These are phyloP conservation scores for Ophioderma brevispina DNA, from an alignment of 35 echinoderm and acorn worm genomes.

Conservation along the genomic window DNA sequence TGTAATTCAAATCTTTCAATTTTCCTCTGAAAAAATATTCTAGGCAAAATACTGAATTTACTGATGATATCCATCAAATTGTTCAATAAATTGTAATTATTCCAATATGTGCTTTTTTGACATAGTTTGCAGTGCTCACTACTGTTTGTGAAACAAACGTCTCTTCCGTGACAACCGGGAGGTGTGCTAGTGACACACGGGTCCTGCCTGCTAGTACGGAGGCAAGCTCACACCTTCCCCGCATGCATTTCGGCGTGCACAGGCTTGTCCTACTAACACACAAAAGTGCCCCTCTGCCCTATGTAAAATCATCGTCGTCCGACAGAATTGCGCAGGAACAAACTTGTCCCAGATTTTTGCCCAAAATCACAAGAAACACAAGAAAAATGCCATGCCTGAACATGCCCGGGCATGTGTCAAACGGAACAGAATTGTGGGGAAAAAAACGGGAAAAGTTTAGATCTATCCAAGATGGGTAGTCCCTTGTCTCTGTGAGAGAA, in stretches of 20 bases:
- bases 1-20: no score
- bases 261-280: background rate
- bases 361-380: background rate
- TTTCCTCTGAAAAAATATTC: no score
- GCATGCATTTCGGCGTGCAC: slow-evolving; percentile 6
- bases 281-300: background rate
- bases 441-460: background rate
- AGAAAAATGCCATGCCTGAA: background rate
- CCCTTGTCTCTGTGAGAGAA: no score
- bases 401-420: background rate
- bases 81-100: no score
- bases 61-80: no score
- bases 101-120: no score
- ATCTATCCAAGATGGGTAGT: background rate
- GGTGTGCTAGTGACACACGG: background rate
- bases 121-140: no score
- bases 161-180: background rate
- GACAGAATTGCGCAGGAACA: background rate
- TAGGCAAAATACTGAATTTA: no score
- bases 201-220: background rate
- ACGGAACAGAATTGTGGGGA: background rate
- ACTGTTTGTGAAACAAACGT: no score
- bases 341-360: background rate
- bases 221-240: background rate
- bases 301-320: background rate